phyloP scores from a whole-genome alignment of 2,888 invertebrate species.

The Cheilosia vulpina region DNA sequence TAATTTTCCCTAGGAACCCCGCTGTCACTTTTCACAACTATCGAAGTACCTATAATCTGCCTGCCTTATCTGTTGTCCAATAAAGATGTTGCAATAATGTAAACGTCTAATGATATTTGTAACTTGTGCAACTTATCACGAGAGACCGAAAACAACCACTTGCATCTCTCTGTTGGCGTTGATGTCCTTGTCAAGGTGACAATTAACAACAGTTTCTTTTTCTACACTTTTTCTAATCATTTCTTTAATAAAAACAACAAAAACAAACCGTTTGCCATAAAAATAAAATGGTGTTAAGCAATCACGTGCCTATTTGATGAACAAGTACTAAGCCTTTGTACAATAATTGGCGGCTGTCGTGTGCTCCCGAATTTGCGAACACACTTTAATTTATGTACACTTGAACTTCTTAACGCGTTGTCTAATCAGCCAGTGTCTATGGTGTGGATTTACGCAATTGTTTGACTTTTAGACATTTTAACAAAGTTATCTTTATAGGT shows the following conservation, averaged over 20 bases:
- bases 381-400: neutral
- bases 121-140: neutral
- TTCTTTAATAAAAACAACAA: neutral
- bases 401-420: neutral
- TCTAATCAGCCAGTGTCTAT: neutral
- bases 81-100: slow-evolving; percentile 13
- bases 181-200: slow-evolving; percentile 3
- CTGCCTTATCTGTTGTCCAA: slow-evolving; percentile 6
- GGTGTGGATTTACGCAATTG: slow-evolving; percentile 14
- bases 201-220: neutral
- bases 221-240: neutral
- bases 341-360: slow-evolving; percentile 6
- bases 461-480: slow-evolving; percentile 9
- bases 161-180: slow-evolving; percentile 10
- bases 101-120: neutral
- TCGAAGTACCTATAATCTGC: neutral
- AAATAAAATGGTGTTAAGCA: neutral
- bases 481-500: slow-evolving; percentile 8
- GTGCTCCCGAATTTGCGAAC: slow-evolving; percentile 2
- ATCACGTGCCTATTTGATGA: neutral
- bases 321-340: neutral
- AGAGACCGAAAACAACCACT: neutral
- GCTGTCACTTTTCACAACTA: neutral
- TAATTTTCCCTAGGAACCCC: neutral
- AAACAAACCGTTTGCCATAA: neutral